Conservation (phyloP, 92 coral and sea anemone genomes). For the Nematostella vectensis region DNA sequence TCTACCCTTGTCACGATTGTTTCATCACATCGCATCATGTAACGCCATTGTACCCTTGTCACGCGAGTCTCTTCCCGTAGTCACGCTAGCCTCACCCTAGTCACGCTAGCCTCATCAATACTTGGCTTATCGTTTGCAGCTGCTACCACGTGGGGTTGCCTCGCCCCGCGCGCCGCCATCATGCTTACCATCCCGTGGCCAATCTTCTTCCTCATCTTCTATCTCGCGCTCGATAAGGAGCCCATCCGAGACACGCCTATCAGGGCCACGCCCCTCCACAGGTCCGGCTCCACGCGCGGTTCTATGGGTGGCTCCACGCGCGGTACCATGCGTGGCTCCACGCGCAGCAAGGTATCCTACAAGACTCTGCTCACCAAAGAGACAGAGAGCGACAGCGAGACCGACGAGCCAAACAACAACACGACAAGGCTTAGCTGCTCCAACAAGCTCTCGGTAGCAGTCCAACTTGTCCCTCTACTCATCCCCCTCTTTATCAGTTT, state of each 20-base stretch:
- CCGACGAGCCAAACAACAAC: constrained; percentile 2
- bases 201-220: constrained; percentile 37
- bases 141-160: constrained; percentile 53
- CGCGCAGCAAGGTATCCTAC: constrained; percentile 8
- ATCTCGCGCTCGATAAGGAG: constrained; percentile 44
- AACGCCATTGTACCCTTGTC: too few relatives aligned
- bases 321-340: not conserved
- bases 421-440: constrained; percentile 11
- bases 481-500: constrained; percentile 42
- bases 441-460: constrained; percentile 16
- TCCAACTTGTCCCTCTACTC: constrained; percentile 35
- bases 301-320: not conserved
- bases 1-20: too few relatives aligned
- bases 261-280: not conserved
- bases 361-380: constrained; percentile 16
- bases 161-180: constrained; percentile 46
- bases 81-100: too few relatives aligned
- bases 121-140: too few relatives aligned
- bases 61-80: too few relatives aligned
- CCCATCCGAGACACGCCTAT: constrained; percentile 11
- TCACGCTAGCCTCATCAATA: too few relatives aligned
- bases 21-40: too few relatives aligned
- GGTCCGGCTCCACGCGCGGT: not conserved
- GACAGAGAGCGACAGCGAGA: constrained; percentile 4
- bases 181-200: constrained; percentile 28